These are phyloP conservation scores for Ivindomyrus marchei DNA, from an alignment of 2,113 vertebrate species.

Conservation along the genomic window DNA sequence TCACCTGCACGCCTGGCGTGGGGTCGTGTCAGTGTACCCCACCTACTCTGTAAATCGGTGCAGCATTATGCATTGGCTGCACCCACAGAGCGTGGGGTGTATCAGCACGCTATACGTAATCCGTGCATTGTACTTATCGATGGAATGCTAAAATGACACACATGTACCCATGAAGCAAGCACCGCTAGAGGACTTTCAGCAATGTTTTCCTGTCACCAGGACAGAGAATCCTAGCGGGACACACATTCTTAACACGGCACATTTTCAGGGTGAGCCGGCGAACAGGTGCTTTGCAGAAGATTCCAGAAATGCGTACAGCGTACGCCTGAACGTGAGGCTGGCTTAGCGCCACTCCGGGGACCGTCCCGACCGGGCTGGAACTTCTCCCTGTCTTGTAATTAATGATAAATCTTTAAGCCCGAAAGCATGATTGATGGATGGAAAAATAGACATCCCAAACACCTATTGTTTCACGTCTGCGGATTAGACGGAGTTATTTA, in stretches of 20 bases:
- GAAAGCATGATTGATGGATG: slow-evolving; percentile 70
- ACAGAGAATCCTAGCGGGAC: neutral
- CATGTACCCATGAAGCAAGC: neutral
- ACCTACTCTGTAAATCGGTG: neutral
- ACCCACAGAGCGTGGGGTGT: neutral
- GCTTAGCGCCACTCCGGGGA: neutral
- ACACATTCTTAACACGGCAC: neutral
- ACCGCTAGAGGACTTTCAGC: neutral
- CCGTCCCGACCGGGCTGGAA: slow-evolving; percentile 28
- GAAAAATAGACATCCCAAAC: slow-evolving; percentile 68
- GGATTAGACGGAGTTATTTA: slow-evolving; percentile 79
- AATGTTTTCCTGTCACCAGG: neutral
- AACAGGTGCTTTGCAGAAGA: neutral
- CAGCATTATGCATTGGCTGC: neutral
- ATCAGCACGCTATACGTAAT: neutral
- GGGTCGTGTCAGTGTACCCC: neutral
- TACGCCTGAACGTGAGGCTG: neutral
- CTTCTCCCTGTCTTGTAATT: slow-evolving; percentile 54
- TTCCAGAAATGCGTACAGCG: neutral
- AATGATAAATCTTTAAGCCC: slow-evolving; percentile 69
- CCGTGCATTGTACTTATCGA: neutral
- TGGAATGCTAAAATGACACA: neutral
- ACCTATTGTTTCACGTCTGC: slow-evolving; percentile 69
- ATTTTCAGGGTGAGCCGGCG: neutral
- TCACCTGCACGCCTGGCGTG: neutral